Evolutionary conservation across 64 coral and sea anemone species (phyloP).

Genomic region (Porites australiensis): DNA sequence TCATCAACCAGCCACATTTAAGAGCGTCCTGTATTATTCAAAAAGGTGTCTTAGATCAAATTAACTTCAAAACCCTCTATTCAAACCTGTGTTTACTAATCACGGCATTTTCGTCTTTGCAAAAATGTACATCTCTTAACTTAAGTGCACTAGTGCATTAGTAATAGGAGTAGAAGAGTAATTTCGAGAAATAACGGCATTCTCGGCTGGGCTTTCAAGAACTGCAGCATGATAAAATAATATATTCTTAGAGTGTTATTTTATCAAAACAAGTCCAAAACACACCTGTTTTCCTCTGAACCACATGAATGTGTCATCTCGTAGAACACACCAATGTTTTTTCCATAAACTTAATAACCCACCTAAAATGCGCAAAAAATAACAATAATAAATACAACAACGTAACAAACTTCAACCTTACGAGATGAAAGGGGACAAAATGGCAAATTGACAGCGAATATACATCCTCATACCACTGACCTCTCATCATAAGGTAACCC

Average conservation of each 20-base stretch:
- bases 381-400: no score
- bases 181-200: no score
- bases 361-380: slow-evolving; percentile 58
- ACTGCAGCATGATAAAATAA: not conserved
- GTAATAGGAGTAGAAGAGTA: no score
- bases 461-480: slow-evolving; percentile 18
- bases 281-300: slow-evolving; percentile 93
- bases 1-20: slow-evolving; percentile 96
- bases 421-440: not conserved
- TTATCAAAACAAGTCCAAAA: not conserved
- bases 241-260: not conserved
- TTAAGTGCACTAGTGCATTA: no score
- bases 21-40: slow-evolving; percentile 77
- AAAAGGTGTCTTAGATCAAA: not conserved
- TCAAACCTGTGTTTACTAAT: no score
- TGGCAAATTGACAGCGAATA: not conserved
- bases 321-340: slow-evolving; percentile 97
- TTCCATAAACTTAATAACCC: slow-evolving; percentile 98
- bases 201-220: not conserved
- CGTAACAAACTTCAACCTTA: no score
- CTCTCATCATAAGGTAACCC: slow-evolving; percentile 95
- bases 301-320: slow-evolving; percentile 99
- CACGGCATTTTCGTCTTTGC: no score
- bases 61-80: not conserved
- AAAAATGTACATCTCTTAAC: no score